These are phyloP conservation scores for Protobothrops mucrosquamatus DNA, from an alignment of 2,113 vertebrate species.

Conservation along the genomic window DNA sequence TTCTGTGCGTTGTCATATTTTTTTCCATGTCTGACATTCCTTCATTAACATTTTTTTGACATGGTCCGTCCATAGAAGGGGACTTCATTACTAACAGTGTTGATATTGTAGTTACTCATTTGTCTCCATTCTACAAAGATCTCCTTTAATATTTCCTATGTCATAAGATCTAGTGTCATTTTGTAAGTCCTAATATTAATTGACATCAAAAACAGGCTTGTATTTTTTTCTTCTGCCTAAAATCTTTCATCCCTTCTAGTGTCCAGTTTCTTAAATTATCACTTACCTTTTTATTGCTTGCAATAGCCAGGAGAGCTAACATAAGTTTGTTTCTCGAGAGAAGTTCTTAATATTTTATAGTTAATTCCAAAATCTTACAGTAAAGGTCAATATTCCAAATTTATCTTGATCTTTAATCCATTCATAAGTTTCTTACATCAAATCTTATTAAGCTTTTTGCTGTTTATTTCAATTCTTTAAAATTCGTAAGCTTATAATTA, in stretches of 20 bases:
- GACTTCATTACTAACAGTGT: neutral
- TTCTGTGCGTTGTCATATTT: neutral
- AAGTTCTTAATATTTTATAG: neutral
- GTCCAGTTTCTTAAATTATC: neutral
- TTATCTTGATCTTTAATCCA: neutral
- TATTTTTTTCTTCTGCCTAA: neutral
- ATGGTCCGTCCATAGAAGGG: neutral
- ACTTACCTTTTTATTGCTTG: neutral
- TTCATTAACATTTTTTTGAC: neutral
- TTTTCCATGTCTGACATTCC: neutral
- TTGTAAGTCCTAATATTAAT: neutral
- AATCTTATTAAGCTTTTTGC: neutral
- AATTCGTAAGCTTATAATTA: neutral
- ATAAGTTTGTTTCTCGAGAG: neutral
- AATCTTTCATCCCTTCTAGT: neutral
- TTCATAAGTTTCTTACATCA: neutral
- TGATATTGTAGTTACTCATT: neutral
- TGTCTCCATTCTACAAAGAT: neutral
- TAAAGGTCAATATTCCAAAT: neutral
- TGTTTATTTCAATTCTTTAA: neutral
- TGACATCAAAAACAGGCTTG: neutral
- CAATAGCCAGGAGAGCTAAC: neutral
- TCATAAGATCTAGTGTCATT: neutral
- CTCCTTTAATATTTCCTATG: neutral
- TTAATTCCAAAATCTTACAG: neutral